Evolutionary conservation across 2,797 vertebrate species (phyloP), one percentile per base, ranked within the genome.

Genomic region (Lepidocolaptes lacrymiger): DNA sequence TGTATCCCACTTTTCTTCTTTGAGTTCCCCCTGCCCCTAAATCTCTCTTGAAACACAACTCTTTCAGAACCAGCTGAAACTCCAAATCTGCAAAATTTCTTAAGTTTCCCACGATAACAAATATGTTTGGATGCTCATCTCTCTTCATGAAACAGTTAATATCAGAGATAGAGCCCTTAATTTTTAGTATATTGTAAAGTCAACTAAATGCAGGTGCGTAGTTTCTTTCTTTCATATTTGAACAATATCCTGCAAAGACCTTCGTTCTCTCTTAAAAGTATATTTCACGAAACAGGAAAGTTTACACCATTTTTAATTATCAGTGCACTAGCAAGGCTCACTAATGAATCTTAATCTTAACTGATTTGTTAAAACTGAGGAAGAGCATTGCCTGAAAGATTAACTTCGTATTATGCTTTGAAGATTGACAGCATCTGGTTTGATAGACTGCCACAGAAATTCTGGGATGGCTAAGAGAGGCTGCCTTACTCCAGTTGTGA

Each of bases 361-460:
- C 15, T 43, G 13, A 41, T 39, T 6, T 54, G 16, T 80, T 90
- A 85, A 91, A 83, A 82, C 48, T 75, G 93, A 92, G 58, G 23
- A 90, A 85, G 39, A 93, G 21, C 62, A 79, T 26, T 79, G 77
- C 44, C 81, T 89, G 54, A 91, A 93, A 68, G 61, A 83, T 71
- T 62, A 85, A 36, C 43, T 76, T 87, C 64, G 30, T 67, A 43
- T 71, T 9, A 4, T 19, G 8, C 66, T 80, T 94, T 89, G 69
- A 91, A 85, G 28, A 72, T 85, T 95, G 80, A 64, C 10, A 89
- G 68, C 62, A 85, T 81, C 85, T 92, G 71, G 37, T 92, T 96
- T 92, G 52, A 76, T 28, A 44, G 51, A 63, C 62, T 88, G 66
- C 36, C 44, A 48, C 44, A 94, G 55, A 95, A 93, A 71, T 80